Conservation (phyloP, 2,888 invertebrate species). For the Coelogynopora nodosa region DNA sequence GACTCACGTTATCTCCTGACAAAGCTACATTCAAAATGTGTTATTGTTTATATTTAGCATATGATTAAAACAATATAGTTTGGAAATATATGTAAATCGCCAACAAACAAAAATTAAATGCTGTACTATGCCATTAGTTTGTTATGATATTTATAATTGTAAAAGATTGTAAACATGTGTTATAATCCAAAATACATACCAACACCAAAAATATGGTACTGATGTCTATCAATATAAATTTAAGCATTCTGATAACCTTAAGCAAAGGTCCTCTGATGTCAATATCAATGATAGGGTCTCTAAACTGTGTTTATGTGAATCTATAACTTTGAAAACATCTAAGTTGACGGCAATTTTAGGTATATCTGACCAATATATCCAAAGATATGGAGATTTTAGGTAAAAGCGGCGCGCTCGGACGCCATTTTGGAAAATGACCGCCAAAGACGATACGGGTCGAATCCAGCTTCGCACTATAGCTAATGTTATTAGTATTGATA, state of each 20-base stretch:
- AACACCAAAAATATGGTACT: neutral
- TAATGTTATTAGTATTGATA: too few species aligned
- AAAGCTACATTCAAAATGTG: too few species aligned
- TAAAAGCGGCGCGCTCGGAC: neutral
- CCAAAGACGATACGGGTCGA: neutral
- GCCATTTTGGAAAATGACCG: neutral
- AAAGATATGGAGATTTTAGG: neutral
- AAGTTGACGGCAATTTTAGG: neutral
- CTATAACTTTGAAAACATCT: neutral
- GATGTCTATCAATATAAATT: neutral
- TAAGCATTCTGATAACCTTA: neutral
- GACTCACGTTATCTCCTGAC: too few species aligned
- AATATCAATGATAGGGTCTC: neutral
- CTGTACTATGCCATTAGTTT: neutral
- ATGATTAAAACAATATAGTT: too few species aligned
- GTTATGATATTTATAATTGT: neutral
- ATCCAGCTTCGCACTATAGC: too few species aligned
- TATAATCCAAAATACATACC: neutral
- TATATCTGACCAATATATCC: neutral
- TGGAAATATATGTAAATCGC: too few species aligned
- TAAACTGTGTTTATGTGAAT: neutral
- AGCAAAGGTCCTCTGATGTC: too few species aligned
- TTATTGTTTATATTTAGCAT: too few species aligned
- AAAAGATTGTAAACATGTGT: neutral
- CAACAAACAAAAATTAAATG: too few species aligned